Conservation (phyloP, 2,797 vertebrate genomes). For the Thaleichthys pacificus region DNA sequence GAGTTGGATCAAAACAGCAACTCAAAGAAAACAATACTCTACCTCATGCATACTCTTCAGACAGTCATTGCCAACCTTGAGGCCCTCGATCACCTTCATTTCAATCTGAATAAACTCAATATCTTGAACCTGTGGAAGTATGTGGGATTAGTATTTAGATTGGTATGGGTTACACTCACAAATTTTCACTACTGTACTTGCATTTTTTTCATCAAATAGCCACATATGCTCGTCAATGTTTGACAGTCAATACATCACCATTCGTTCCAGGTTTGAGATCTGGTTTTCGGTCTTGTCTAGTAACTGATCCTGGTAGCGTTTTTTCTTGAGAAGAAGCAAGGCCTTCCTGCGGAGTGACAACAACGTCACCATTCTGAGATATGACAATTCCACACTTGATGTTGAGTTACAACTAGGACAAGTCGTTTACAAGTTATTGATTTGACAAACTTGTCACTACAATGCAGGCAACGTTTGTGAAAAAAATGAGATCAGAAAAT, state of each 20-base stretch:
- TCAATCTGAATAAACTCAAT: conserved; percentile 96
- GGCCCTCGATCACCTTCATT: conserved; percentile 90
- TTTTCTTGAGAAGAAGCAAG: conserved; percentile 89
- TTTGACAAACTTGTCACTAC: no score
- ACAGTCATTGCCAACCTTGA: conserved; percentile 92
- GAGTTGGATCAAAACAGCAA: neutral
- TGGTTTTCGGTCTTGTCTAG: conserved; percentile 88
- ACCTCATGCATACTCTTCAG: conserved; percentile 85
- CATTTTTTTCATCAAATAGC: no score
- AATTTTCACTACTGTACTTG: no score
- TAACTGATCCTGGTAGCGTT: conserved; percentile 89
- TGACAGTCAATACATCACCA: conserved; percentile 73
- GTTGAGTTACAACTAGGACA: neutral
- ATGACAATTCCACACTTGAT: neutral
- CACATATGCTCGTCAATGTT: no score
- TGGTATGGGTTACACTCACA: neutral
- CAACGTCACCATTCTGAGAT: neutral
- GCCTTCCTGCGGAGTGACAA: conserved; percentile 77
- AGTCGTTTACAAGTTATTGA: neutral
- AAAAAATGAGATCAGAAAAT: neutral
- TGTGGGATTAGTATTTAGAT: neutral
- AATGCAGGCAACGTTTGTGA: neutral
- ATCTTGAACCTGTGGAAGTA: conserved; percentile 73
- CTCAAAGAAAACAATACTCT: conserved; percentile 13
- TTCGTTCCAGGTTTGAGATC: conserved; percentile 88